Base-by-base conservation (phyloP, 2,888 invertebrate genomes). In the Oithona nana region DNA sequence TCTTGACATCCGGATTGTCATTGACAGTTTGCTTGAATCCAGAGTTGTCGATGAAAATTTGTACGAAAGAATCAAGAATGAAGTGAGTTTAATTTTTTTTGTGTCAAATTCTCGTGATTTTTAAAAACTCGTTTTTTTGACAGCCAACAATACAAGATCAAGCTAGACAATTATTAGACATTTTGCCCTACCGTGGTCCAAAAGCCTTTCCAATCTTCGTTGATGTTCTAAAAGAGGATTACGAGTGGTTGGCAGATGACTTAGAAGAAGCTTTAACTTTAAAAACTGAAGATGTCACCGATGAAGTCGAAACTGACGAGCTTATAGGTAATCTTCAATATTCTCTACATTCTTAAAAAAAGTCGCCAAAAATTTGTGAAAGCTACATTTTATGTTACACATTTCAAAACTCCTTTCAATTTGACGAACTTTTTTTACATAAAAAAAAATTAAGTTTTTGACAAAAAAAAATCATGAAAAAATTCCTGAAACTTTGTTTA, bases 171-270 rank as follows among this genome's bases (percentile, higher is more conserved):
- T 69, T 79, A 1, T 67, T 79, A 28, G 74, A 76, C 28, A 68
- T 71, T 2, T 67, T 78, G 57, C 69, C 75, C 26, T 72, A 73
- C 64, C 73, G 71, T 68, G 76, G 75, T 8, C 73, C 69, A 63
- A 68, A 68, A n/a, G 74, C 79, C 0, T 81, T 76, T 70, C 74
- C 78, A 61, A 72, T 71, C 8, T 81, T 81, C 69, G 77, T 78
- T 60, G 75, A 78, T 67, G 74, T 77, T 60, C 70, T 81, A 22
- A 71, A 72, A 8, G 77, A 77, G 65, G 76, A 80, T 68, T 80
- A 81, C 69, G 68, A 70, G 50, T 81, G 81, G 81, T 69, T 81
- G 58, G 77, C 76, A 69, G 73, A 76, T 59, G 75, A 75, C 30
- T 73, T 81, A 56, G 73, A 73, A 4, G 66, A 51, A 39, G 24